Conservation (phyloP, 2,113 vertebrate genomes). For the Hippolais icterina region DNA sequence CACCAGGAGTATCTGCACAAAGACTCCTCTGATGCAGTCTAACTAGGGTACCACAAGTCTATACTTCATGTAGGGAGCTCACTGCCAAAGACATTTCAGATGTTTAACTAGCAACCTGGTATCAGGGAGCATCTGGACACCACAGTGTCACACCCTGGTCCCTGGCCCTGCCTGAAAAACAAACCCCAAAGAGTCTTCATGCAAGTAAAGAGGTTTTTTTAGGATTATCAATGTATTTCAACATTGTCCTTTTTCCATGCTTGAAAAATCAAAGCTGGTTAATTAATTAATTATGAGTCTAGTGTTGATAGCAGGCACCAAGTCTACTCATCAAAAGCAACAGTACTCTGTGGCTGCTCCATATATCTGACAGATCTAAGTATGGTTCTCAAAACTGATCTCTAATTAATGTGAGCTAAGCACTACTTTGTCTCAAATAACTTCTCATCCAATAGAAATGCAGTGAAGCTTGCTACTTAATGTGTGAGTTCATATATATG, state of each 20-base stretch:
- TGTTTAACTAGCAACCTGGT: not conserved
- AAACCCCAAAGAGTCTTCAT: not conserved
- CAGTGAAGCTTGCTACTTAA: not conserved
- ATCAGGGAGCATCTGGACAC: not conserved
- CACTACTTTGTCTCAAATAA: not conserved
- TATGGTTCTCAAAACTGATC: not conserved
- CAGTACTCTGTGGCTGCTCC: not conserved
- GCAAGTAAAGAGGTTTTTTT: not conserved
- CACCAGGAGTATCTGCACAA: not conserved
- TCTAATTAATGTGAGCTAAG: not conserved
- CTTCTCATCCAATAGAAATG: not conserved
- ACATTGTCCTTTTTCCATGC: fast-evolving
- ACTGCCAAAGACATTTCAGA: not conserved
- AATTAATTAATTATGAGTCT: not conserved
- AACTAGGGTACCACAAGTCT: not conserved
- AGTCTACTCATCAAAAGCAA: not conserved
- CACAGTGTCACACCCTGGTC: not conserved
- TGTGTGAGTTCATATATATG: fast-evolving
- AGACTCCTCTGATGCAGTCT: not conserved
- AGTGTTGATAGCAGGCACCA: not conserved
- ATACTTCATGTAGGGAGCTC: not conserved
- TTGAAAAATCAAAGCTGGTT: not conserved
- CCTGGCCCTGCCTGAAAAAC: not conserved
- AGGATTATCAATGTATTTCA: not conserved
- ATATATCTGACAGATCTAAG: not conserved